Evolutionary conservation across 92 coral and sea anemone genomes (phyloP).

Genomic region (Porites lobata): DNA sequence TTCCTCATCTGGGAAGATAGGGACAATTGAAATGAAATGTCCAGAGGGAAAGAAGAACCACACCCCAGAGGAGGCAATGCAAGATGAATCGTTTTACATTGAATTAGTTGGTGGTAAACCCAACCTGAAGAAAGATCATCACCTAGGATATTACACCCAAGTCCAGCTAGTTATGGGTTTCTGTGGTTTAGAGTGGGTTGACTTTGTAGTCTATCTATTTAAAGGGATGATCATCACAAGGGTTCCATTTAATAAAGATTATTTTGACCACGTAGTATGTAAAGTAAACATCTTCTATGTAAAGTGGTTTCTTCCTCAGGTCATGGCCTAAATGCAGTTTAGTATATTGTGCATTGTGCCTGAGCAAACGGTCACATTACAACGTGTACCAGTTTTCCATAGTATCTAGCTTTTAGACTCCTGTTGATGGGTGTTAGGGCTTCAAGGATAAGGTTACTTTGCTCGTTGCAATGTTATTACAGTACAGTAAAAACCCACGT

Average conservation of each 20-base stretch:
- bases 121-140: no score
- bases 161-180: slow-evolving; percentile 67
- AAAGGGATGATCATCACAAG: slow-evolving; percentile 44
- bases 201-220: slow-evolving; percentile 55
- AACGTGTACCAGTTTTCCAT: no score
- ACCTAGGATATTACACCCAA: slow-evolving; percentile 34
- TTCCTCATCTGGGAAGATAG: slow-evolving; percentile 43
- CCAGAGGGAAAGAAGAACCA: slow-evolving; percentile 54
- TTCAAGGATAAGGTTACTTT: no score
- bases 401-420: no score
- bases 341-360: neutral
- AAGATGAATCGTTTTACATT: slow-evolving; percentile 47
- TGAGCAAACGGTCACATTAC: no score
- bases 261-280: slow-evolving; percentile 27
- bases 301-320: slow-evolving; percentile 39
- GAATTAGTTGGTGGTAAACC: slow-evolving; percentile 58
- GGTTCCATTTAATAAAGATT: slow-evolving; percentile 52
- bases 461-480: no score
- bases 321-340: neutral
- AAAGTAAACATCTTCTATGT: slow-evolving; percentile 45
- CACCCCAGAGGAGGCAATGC: slow-evolving; percentile 55
- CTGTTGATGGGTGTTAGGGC: no score
- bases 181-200: slow-evolving; percentile 30
- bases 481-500: no score
- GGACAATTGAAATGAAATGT: slow-evolving; percentile 18